Percentiles rank a stretch among this genome's conserved stretches.
These are phyloP conservation scores for Anneissia japonica DNA, from an alignment of 35 echinoderm and acorn worm genomes.

Conservation along the genomic window DNA sequence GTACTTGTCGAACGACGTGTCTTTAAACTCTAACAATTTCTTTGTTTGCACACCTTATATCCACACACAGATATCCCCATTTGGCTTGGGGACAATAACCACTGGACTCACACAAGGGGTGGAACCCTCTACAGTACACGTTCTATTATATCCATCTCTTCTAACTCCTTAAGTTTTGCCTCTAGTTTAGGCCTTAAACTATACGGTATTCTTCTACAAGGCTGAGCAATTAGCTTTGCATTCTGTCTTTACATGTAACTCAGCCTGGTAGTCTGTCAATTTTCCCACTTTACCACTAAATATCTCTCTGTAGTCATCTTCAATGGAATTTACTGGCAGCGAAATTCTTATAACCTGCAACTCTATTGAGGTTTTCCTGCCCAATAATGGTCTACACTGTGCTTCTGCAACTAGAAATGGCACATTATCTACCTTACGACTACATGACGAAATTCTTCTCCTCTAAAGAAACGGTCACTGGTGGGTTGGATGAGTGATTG, in stretches of 20 bases:
- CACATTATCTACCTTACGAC: too few species aligned
- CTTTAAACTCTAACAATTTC: constrained; percentile 4
- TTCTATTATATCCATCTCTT: constrained; percentile 9
- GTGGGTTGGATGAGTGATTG: too few species aligned
- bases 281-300: background rate
- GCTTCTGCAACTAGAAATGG: too few species aligned
- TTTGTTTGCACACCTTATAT: constrained; percentile 15
- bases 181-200: background rate
- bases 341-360: too few species aligned
- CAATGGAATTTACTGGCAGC: too few species aligned
- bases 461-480: too few species aligned
- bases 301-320: too few species aligned
- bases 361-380: too few species aligned
- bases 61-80: background rate
- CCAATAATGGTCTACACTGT: too few species aligned
- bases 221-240: background rate
- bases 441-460: too few species aligned
- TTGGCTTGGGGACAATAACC: constrained; percentile 3
- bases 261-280: background rate
- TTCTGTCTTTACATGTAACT: background rate
- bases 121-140: background rate
- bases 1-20: too few species aligned
- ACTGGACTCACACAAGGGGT: constrained; percentile 15
- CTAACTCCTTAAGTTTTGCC: background rate
- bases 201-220: background rate